A percentile compares a stretch with the other conserved stretches of the same genome.
These are phyloP conservation scores for Zophobas morio DNA, from an alignment of 1,140 invertebrate species.

Conservation along the genomic window DNA sequence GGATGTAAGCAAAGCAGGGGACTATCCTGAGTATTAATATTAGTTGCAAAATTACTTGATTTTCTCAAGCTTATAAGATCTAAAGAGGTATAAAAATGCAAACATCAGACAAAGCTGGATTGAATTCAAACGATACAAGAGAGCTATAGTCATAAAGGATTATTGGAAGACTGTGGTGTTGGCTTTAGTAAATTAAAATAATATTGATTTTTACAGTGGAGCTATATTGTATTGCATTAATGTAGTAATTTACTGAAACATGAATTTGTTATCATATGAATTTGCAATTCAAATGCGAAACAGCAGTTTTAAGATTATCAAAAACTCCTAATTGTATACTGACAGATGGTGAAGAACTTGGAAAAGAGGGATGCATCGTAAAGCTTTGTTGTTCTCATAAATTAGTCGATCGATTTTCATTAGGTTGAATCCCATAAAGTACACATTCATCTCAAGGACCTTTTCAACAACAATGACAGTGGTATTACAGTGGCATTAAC, in stretches of 20 bases:
- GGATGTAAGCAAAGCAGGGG: constrained; percentile 26
- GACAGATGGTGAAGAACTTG: neutral
- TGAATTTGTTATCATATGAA: constrained; percentile 8
- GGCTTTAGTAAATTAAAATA: constrained; percentile 1
- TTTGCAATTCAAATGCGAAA: neutral
- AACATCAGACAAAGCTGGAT: constrained; percentile 16
- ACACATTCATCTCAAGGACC: constrained; percentile 47
- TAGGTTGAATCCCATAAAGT: constrained; percentile 50
- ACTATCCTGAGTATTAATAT: constrained; percentile 7
- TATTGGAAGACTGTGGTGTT: constrained; percentile 5
- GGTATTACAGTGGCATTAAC: constrained; percentile 54
- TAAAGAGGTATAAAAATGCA: constrained; percentile 33
- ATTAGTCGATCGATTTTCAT: constrained; percentile 46
- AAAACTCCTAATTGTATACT: neutral
- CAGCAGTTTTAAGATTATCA: neutral
- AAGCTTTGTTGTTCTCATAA: constrained; percentile 43
- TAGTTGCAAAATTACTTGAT: constrained; percentile 14
- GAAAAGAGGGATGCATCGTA: constrained; percentile 22
- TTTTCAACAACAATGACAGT: constrained; percentile 52
- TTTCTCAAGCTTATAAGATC: constrained; percentile 9
- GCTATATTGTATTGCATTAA: neutral
- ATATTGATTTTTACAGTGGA: neutral
- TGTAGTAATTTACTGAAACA: neutral
- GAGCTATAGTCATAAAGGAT: constrained; percentile 3
- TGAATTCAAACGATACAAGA: constrained; percentile 10